Evolutionary conservation across 2,888 invertebrate species (phyloP), one percentile per base, ranked within the genome.

Genomic region (Panzeria rudis): DNA sequence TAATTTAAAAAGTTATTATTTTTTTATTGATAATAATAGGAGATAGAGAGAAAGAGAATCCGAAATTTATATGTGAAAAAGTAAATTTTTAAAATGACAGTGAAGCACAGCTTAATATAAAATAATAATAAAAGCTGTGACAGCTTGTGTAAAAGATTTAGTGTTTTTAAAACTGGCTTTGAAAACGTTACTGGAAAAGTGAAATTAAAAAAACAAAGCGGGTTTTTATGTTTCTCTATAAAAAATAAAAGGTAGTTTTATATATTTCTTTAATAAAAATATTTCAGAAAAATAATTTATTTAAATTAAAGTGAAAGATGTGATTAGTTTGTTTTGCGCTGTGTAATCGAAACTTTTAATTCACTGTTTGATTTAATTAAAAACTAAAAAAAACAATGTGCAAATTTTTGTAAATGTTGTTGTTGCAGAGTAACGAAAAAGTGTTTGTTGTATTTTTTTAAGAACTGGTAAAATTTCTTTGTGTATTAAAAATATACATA

Each of bases 61-160:
- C 59, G n/a, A 66, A 17, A 38, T 50, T 32, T 68, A 17, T 64
- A 17, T 44, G 23, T 44, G 50, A 59, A 68, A 44, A 38, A 56
- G 52, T 25, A 29, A 41, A 0, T 13, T 54, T 71, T 77, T 68
- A 2, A 72, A 73, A 69, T 81, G 56, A 81, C 62, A 35, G 8
- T 66, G 38, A 17, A 56, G 71, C 56, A n/a, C 6, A 85, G 82
- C 82, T 71, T 79, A 47, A 66, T 61, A 76, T 41, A 54, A 61
- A 76, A 66, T 29, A 52, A 68, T 75, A 73, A 87, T 87, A 87
- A 87, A 87, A 86, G 77, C 86, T 77, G 56, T 73, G 83, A 82
- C 79, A 82, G 66, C 66, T 73, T 17, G 15, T 23, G 66, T 47
- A 71, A 76, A 62, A 73, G 47, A 23, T 56, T 87, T 79, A 87